Percentiles rank a stretch among this genome's conserved stretches.
phyloP scores from a whole-genome alignment of 2,888 invertebrate genomes.

The Branchellion lobata region DNA sequence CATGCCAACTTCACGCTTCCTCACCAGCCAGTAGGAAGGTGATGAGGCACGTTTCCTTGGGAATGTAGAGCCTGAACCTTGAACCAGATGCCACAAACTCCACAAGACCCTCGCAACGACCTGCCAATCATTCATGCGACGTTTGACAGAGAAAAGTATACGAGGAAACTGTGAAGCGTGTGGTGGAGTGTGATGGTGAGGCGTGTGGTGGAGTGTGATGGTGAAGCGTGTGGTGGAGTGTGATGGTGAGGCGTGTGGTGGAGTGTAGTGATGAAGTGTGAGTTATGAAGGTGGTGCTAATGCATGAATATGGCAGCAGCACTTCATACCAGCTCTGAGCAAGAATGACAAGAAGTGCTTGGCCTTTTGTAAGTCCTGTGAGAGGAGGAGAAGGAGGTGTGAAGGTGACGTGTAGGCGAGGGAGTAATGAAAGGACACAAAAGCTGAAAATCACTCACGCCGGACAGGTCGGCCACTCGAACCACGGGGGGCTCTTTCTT shows the following conservation, averaged over 20 bases:
- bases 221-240: too few relatives aligned
- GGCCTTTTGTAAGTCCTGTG: constrained; percentile 72
- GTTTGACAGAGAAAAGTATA: too few relatives aligned
- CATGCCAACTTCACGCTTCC: too few relatives aligned
- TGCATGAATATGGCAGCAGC: too few relatives aligned
- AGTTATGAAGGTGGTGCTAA: too few relatives aligned
- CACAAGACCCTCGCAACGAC: constrained; percentile 82
- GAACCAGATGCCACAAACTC: constrained; percentile 97
- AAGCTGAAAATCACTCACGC: constrained; percentile 58
- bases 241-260: too few relatives aligned
- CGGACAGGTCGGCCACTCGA: constrained; percentile 83
- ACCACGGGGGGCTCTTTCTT: constrained; percentile 77
- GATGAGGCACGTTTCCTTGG: constrained; percentile 88
- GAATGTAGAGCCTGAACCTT: constrained; percentile 84
- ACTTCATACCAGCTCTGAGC: constrained; percentile 83
- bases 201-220: too few relatives aligned
- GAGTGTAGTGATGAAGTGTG: not conserved
- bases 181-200: too few relatives aligned
- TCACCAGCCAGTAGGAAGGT: constrained; percentile 83
- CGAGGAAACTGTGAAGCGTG: too few relatives aligned
- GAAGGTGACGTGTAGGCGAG: not conserved
- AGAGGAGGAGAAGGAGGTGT: constrained; percentile 46
- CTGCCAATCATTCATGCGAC: too few relatives aligned
- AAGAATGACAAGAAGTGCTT: constrained; percentile 91
- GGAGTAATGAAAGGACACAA: not conserved